Conservation (phyloP, 2,888 invertebrate species). For the Parnassius smintheus region DNA sequence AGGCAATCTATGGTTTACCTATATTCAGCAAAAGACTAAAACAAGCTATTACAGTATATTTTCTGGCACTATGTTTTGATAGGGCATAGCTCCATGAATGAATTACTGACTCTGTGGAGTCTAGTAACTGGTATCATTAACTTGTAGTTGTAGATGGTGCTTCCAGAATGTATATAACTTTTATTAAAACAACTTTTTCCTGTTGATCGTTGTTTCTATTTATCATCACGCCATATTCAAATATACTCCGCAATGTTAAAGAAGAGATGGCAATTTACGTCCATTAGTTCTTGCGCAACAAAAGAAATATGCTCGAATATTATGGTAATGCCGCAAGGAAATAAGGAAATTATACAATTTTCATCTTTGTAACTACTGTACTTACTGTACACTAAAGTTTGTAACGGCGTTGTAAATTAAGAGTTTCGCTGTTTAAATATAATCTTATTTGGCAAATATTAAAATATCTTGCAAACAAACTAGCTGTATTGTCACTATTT, state of each 20-base stretch:
- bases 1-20: no score
- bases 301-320: not conserved
- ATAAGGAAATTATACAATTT: not conserved
- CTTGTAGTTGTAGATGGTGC: no score
- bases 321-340: not conserved
- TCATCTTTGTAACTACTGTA: not conserved
- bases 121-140: no score
- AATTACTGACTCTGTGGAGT: no score
- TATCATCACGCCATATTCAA: not conserved
- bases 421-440: not conserved
- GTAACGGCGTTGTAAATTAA: not conserved
- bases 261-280: constrained; percentile 2
- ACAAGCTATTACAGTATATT: no score
- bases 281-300: constrained; percentile 6
- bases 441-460: no score
- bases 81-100: no score
- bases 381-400: not conserved
- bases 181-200: no score
- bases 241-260: not conserved
- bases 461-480: not conserved
- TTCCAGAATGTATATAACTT: no score
- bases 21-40: no score
- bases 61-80: no score
- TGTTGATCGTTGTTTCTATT: not conserved
- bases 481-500: no score